phyloP scores from a whole-genome alignment of 1,140 invertebrate species.

The Oryzaephilus surinamensis region DNA sequence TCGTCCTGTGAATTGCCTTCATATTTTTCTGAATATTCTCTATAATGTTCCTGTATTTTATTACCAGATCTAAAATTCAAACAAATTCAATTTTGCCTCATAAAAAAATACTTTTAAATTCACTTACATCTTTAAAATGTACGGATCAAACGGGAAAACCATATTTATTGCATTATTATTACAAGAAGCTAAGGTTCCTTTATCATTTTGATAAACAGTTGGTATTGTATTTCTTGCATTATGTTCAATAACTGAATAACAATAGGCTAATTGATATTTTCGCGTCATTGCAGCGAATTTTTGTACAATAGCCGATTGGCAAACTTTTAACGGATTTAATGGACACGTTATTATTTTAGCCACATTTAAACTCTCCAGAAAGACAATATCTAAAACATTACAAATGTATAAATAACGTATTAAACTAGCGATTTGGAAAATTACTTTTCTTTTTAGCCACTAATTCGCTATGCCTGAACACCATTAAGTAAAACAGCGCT shows the following conservation, averaged over 20 bases:
- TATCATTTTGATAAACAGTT: conserved; percentile 40
- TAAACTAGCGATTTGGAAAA: conserved; percentile 19
- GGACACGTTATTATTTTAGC: conserved; percentile 70
- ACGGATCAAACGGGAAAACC: conserved; percentile 78
- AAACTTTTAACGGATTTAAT: conserved; percentile 77
- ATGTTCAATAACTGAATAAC: conserved; percentile 78
- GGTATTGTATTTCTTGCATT: conserved; percentile 62
- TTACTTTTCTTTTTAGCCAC: conserved; percentile 63
- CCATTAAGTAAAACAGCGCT: conserved; percentile 80
- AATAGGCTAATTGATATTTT: conserved; percentile 85
- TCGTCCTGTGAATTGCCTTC: too few species aligned
- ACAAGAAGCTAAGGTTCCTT: conserved; percentile 30
- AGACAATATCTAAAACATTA: conserved; percentile 54
- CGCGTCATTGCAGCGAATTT: conserved; percentile 77
- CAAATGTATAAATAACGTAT: not conserved
- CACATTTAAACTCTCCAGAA: conserved; percentile 70
- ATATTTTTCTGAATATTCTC: conserved; percentile 33
- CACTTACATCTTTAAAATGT: conserved; percentile 50
- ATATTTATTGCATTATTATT: conserved; percentile 48
- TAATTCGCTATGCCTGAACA: conserved; percentile 77
- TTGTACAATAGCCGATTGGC: conserved; percentile 62
- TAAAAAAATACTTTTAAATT: conserved; percentile 5
- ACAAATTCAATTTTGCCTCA: not conserved
- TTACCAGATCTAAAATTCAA: conserved; percentile 31
- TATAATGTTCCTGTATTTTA: conserved; percentile 37